phyloP scores from a whole-genome alignment of 1,140 invertebrate genomes.

The Drosophila micromelanica region DNA sequence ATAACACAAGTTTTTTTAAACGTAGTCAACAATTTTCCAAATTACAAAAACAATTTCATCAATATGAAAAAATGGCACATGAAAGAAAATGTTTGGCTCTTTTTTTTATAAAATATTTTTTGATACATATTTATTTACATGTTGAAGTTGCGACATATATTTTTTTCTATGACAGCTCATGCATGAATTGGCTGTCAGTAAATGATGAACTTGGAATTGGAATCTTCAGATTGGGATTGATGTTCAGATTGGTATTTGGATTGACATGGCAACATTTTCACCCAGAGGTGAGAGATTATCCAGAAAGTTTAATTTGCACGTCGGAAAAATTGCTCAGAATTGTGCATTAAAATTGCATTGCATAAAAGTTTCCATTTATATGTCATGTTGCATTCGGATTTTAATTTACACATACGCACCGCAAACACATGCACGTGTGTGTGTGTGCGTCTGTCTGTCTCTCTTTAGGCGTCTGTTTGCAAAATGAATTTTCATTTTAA shows the following conservation, averaged over 20 bases:
- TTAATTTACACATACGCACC: conserved; percentile 31
- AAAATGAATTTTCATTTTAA: conserved; percentile 64
- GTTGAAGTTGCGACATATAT: conserved; percentile 27
- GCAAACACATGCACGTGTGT: not conserved
- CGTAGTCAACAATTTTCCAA: conserved; percentile 30
- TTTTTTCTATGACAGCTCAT: conserved; percentile 16
- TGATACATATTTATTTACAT: not conserved
- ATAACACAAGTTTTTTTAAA: conserved; percentile 25
- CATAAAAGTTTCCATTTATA: conserved; percentile 44
- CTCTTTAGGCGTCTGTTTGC: conserved; percentile 28
- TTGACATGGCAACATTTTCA: conserved; percentile 3
- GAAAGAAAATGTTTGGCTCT: not conserved
- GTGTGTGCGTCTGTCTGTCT: conserved; percentile 8
- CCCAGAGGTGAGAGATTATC: not conserved
- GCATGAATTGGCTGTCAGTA: conserved; percentile 38
- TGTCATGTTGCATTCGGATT: conserved; percentile 30
- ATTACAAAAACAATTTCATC: conserved; percentile 28
- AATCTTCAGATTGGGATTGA: conserved; percentile 15
- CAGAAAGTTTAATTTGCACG: conserved; percentile 11
- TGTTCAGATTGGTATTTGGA: not conserved
- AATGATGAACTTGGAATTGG: conserved; percentile 23
- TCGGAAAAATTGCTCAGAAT: conserved; percentile 3
- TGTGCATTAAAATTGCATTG: conserved; percentile 45
- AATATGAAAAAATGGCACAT: conserved; percentile 31
- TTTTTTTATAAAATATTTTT: not conserved